phyloP scores from a whole-genome alignment of 30 jellyfish, hydroid and myxozoan genomes.

The Turritopsis rubra region DNA sequence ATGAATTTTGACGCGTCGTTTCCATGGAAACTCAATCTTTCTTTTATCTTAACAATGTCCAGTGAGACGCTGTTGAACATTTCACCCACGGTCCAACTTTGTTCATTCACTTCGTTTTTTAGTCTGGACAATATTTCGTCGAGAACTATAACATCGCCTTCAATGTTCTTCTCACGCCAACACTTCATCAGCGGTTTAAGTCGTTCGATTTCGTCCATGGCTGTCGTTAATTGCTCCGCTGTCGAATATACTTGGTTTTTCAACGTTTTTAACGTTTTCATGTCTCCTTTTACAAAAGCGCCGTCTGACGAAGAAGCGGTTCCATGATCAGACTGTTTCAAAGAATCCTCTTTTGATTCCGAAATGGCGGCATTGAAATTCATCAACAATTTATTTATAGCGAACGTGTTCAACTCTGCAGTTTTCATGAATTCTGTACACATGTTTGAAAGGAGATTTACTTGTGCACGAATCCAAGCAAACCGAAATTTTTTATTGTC shows the following conservation, averaged over 20 bases:
- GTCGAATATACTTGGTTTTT: neutral
- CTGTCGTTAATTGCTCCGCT: neutral
- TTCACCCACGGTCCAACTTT: slow-evolving; percentile 16
- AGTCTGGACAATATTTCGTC: slow-evolving; percentile 16
- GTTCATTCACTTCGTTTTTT: slow-evolving; percentile 21
- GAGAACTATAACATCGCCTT: slow-evolving; percentile 25
- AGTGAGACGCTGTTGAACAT: slow-evolving; percentile 21
- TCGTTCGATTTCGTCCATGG: neutral
- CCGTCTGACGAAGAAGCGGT: neutral
- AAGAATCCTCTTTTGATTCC: neutral
- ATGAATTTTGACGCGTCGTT: neutral
- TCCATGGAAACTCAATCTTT: slow-evolving; percentile 16
- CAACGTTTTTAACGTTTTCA: neutral
- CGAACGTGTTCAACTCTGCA: slow-evolving; percentile 10
- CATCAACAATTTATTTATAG: slow-evolving; percentile 3
- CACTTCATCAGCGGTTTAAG: neutral
- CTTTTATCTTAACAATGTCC: slow-evolving; percentile 28
- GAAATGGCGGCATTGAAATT: slow-evolving; percentile 22
- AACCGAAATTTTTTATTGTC: slow-evolving; percentile 8
- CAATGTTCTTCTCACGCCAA: slow-evolving; percentile 37
- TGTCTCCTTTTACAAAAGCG: neutral
- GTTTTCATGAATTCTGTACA: slow-evolving; percentile 24
- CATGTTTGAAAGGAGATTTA: neutral
- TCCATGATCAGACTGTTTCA: neutral
- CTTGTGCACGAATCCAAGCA: slow-evolving; percentile 15